Percentiles rank a stretch among this genome's conserved stretches.
Evolutionary conservation across 2,113 vertebrate species (phyloP).

Genomic region (Toxotes jaculatrix): DNA sequence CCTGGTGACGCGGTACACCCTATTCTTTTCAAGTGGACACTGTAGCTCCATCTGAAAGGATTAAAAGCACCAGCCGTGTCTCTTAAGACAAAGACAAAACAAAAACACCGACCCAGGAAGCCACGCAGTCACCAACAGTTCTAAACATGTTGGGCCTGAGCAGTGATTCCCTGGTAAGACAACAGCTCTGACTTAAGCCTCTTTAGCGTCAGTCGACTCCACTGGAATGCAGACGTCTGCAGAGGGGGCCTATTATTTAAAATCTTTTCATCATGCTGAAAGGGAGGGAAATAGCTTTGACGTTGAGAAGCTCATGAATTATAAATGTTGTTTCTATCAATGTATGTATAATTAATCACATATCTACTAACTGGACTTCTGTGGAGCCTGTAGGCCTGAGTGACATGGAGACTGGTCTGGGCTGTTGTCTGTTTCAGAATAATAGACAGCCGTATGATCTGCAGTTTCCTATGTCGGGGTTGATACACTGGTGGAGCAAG

Average conservation of each 20-base stretch:
- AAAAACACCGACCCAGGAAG: slow-evolving; percentile 63
- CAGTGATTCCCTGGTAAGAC: slow-evolving; percentile 68
- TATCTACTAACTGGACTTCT: slow-evolving; percentile 79
- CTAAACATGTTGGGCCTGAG: slow-evolving; percentile 55
- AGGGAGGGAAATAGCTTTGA: slow-evolving; percentile 81
- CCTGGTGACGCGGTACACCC: slow-evolving; percentile 27
- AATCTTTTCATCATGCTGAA: slow-evolving; percentile 85
- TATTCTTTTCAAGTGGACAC: slow-evolving; percentile 56
- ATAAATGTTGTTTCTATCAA: slow-evolving; percentile 86
- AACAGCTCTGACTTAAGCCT: slow-evolving; percentile 75
- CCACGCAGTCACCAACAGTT: slow-evolving; percentile 55
- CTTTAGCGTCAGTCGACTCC: slow-evolving; percentile 74
- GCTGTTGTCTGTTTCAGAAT: slow-evolving; percentile 66
- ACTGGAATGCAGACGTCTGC: slow-evolving; percentile 82
- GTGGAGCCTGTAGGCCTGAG: slow-evolving; percentile 80
- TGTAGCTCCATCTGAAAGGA: slow-evolving; percentile 53
- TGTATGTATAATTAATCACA: slow-evolving; percentile 88
- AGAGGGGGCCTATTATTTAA: slow-evolving; percentile 82
- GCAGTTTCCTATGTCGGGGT: slow-evolving; percentile 50
- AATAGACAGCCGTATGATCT: slow-evolving; percentile 45
- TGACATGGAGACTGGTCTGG: slow-evolving; percentile 74
- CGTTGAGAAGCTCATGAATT: slow-evolving; percentile 83
- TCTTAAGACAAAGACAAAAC: slow-evolving; percentile 68
- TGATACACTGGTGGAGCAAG: slow-evolving; percentile 58
- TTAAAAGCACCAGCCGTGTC: slow-evolving; percentile 62